phyloP scores from a whole-genome alignment of 2,797 vertebrate species.

The Sebastes matsubarae region DNA sequence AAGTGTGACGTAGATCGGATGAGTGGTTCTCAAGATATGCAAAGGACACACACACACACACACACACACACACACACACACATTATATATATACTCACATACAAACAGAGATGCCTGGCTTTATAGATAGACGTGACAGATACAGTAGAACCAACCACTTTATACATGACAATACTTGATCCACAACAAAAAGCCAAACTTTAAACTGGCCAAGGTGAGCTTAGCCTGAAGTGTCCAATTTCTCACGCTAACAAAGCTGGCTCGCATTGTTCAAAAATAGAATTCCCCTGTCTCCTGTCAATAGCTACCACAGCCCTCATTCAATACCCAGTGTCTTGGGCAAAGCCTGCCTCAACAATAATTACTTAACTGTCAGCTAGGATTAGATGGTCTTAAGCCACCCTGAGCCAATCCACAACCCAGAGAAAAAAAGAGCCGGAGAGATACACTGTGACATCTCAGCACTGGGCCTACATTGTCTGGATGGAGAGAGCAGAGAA shows the following conservation, averaged over 20 bases:
- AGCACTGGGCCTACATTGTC: constrained; percentile 48
- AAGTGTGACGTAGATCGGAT: too few species aligned
- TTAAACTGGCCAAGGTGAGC: constrained; percentile 1
- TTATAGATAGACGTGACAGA: not conserved
- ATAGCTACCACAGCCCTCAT: constrained; percentile 58
- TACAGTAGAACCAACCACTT: not conserved
- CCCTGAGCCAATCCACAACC: constrained; percentile 63
- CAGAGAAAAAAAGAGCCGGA: constrained; percentile 22
- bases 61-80: too few species aligned
- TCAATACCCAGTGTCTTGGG: constrained; percentile 70
- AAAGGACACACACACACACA: too few species aligned
- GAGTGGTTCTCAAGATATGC: too few species aligned
- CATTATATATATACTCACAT: not conserved
- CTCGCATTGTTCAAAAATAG: constrained; percentile 57
- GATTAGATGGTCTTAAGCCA: constrained; percentile 75
- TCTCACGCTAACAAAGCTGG: constrained; percentile 60
- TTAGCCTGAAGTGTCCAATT: constrained; percentile 46
- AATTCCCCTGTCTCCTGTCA: constrained; percentile 51
- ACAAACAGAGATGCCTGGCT: not conserved
- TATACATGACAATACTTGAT: not conserved
- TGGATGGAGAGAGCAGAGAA: constrained; percentile 37
- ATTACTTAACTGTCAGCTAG: constrained; percentile 81
- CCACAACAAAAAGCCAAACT: constrained; percentile 6
- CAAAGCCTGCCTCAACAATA: constrained; percentile 71
- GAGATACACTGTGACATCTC: constrained; percentile 66